phyloP scores from a whole-genome alignment of 2,797 vertebrate genomes.

The Lutjanus campechanus region DNA sequence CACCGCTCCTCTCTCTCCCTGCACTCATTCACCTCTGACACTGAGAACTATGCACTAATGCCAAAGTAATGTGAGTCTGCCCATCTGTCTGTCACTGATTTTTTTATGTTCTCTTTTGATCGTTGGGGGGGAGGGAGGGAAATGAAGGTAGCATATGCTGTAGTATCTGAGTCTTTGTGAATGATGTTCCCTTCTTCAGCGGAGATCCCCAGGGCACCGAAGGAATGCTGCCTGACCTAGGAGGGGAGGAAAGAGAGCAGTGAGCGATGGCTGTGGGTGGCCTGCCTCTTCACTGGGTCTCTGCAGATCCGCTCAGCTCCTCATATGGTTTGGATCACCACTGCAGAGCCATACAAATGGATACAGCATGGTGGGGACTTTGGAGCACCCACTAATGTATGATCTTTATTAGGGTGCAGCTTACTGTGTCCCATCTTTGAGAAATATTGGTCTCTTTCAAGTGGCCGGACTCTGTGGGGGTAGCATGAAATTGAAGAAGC shows the following conservation, averaged over 20 bases:
- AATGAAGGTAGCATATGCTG: constrained; percentile 77
- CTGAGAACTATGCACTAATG: constrained; percentile 57
- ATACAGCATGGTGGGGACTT: constrained; percentile 66
- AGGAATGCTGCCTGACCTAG: constrained; percentile 83
- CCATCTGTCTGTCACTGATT: constrained; percentile 70
- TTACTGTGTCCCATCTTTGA: constrained; percentile 53
- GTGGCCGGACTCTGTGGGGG: constrained; percentile 37
- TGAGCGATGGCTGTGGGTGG: constrained; percentile 78
- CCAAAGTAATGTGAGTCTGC: constrained; percentile 72
- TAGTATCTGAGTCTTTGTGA: constrained; percentile 74
- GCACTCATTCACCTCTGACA: constrained; percentile 70
- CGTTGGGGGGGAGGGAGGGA: constrained; percentile 23
- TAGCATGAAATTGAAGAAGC: constrained; percentile 46
- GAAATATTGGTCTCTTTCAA: constrained; percentile 61
- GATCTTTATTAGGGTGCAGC: constrained; percentile 57
- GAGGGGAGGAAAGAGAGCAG: constrained; percentile 67
- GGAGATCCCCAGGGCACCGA: constrained; percentile 72
- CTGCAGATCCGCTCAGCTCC: constrained; percentile 75
- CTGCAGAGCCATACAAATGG: constrained; percentile 73
- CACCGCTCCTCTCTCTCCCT: constrained; percentile 42
- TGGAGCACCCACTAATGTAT: constrained; percentile 51
- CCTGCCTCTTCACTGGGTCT: constrained; percentile 72
- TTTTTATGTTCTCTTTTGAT: constrained; percentile 74
- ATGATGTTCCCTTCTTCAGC: constrained; percentile 76
- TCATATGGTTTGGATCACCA: constrained; percentile 86